Conservation (phyloP, 2,888 invertebrate species). For the Patella caerulea region DNA sequence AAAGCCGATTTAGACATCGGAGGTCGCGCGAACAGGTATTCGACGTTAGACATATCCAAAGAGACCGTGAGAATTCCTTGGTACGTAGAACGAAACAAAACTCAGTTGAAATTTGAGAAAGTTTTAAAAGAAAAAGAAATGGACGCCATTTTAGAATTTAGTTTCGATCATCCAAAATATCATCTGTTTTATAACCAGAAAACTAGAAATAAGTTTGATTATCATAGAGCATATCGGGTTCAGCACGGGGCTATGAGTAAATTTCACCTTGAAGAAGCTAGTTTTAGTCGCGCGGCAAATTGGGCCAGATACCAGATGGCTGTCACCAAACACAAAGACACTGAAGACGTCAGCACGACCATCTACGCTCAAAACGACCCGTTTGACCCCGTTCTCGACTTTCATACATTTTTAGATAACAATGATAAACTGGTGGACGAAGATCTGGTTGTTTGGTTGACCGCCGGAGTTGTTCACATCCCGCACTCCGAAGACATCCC, state of each 20-base stretch:
- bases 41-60: conserved; percentile 44
- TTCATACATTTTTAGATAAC: conserved; percentile 57
- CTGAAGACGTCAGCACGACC: conserved; percentile 57
- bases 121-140: conserved; percentile 48
- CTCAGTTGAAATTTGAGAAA: conserved; percentile 44
- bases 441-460: conserved; percentile 66
- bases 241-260: conserved; percentile 44
- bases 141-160: conserved; percentile 46
- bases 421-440: conserved; percentile 60
- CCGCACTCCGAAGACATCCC: conserved; percentile 66
- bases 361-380: conserved; percentile 62
- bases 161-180: conserved; percentile 48
- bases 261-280: conserved; percentile 48
- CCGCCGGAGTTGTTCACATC: conserved; percentile 59
- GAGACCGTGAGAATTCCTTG: conserved; percentile 46
- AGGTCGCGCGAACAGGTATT: conserved; percentile 54
- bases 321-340: conserved; percentile 60
- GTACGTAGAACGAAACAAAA: conserved; percentile 30
- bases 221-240: conserved; percentile 54
- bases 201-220: conserved; percentile 48
- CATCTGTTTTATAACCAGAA: conserved; percentile 50
- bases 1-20: conserved; percentile 65
- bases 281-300: conserved; percentile 46
- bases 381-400: conserved; percentile 59
- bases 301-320: conserved; percentile 62